Evolutionary conservation across 1,140 invertebrate genomes (phyloP), one percentile per base, ranked within the genome.

Genomic region (Cotesia chilonis): DNA sequence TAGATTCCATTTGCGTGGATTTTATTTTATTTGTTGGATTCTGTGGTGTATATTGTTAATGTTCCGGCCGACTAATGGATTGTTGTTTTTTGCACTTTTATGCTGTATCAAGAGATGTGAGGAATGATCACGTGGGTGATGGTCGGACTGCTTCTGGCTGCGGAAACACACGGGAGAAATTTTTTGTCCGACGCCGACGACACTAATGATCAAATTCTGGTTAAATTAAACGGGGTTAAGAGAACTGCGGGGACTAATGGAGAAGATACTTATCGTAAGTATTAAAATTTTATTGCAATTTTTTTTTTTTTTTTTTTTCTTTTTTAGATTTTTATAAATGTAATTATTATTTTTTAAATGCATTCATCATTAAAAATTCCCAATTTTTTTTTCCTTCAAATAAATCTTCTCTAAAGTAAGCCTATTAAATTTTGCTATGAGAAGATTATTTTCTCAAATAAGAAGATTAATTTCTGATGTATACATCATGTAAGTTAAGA

Each of bases 61-160:
- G 28, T 28, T 28, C 28, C 1, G 28, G 1, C 28, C 28, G 28
- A 28, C 28, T 28, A 28, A 28, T 28, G 17, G 5, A 59, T 59
- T 59, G 1, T 59, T 17, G 17, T 59, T 59, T 17, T 14, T 17
- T n/a, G 35, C 64, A 47, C 75, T 78, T 79, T 79, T 78, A 57
- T 60, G 77, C 74, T 81, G 75, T 72, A 80, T 82, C 71, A 80
- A 86, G 85, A 86, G 82, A 86, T 87, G 86, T 87, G 79, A 87
- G 86, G 86, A 86, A 87, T 87, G 86, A 87, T 86, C 85, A 86
- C 84, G 83, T 87, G 85, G 86, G 81, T 86, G 80, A 86, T 87
- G 86, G 83, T 86, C 77, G 86, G 85, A 80, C 81, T 87, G 80
- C 85, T 87, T 79, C 81, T 87, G 78, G 84, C 84, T 85, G 83